Conservation (phyloP, 2,113 vertebrate genomes). For the Phainopepla nitens region DNA sequence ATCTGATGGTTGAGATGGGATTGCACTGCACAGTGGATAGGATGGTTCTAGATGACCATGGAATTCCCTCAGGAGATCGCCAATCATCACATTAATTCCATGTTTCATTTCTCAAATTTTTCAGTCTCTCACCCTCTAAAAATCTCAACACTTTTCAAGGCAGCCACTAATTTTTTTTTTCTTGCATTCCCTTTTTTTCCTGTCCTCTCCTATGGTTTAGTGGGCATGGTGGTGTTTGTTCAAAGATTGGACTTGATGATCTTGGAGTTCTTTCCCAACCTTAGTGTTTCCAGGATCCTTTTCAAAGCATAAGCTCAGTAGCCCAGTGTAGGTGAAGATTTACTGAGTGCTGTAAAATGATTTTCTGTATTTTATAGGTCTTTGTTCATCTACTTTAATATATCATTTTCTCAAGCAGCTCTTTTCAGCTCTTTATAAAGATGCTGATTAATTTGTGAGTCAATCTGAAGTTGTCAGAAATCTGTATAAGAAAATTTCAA, state of each 20-base stretch:
- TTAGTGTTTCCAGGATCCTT: background rate
- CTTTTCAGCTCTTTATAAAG: background rate
- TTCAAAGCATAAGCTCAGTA: background rate
- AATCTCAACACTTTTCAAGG: background rate
- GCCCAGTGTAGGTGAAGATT: background rate
- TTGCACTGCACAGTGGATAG: background rate
- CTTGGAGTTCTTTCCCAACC: background rate
- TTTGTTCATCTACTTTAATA: background rate
- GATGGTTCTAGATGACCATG: background rate
- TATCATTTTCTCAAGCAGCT: background rate
- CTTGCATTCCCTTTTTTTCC: background rate
- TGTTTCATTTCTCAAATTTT: background rate
- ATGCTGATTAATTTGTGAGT: background rate
- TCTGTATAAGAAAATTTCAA: background rate
- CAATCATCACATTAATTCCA: background rate
- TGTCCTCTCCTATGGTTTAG: background rate
- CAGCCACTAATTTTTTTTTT: background rate
- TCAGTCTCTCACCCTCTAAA: background rate
- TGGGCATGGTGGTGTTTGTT: background rate
- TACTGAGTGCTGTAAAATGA: background rate
- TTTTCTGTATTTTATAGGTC: background rate
- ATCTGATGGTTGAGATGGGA: background rate
- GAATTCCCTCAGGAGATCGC: background rate
- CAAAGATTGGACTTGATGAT: background rate
- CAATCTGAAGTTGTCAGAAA: background rate